Evolutionary conservation across 2,888 invertebrate species (phyloP).

Genomic region (Galeopsomyia nigrocyanea): DNA sequence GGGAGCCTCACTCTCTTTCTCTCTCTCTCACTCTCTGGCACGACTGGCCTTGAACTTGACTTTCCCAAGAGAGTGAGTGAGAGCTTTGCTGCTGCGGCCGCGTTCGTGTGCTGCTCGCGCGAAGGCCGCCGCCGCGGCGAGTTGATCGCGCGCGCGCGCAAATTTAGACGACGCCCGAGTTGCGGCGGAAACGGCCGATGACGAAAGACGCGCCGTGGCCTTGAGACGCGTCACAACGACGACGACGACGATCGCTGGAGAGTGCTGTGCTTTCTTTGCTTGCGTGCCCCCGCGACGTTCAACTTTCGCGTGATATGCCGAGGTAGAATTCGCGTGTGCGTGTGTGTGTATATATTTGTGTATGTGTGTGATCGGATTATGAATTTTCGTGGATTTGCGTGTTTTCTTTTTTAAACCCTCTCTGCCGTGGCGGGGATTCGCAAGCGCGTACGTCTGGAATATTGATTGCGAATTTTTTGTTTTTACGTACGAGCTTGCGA

Average conservation of each 20-base stretch:
- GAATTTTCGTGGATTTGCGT: conserved; percentile 1
- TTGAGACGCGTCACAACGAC: not conserved
- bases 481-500: too few relatives aligned
- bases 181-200: conserved; percentile 62
- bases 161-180: conserved; percentile 60
- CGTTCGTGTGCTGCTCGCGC: conserved; percentile 41
- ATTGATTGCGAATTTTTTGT: too few relatives aligned
- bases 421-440: not conserved
- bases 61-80: conserved; percentile 56
- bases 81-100: conserved; percentile 13
- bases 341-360: not conserved
- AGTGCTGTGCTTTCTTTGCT: not conserved
- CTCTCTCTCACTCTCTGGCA: too few relatives aligned
- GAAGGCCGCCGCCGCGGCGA: conserved; percentile 56
- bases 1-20: conserved; percentile 17
- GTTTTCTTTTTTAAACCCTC: not conserved
- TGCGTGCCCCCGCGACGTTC: not conserved
- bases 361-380: not conserved
- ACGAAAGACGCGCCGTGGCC: conserved; percentile 32
- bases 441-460: not conserved
- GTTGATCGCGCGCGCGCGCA: conserved; percentile 50
- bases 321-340: not conserved
- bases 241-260: too few relatives aligned
- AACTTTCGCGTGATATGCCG: not conserved
- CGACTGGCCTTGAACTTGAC: conserved; percentile 66